Evolutionary conservation across 2,888 invertebrate genomes (phyloP).

Genomic region (Tridacna crocea): DNA sequence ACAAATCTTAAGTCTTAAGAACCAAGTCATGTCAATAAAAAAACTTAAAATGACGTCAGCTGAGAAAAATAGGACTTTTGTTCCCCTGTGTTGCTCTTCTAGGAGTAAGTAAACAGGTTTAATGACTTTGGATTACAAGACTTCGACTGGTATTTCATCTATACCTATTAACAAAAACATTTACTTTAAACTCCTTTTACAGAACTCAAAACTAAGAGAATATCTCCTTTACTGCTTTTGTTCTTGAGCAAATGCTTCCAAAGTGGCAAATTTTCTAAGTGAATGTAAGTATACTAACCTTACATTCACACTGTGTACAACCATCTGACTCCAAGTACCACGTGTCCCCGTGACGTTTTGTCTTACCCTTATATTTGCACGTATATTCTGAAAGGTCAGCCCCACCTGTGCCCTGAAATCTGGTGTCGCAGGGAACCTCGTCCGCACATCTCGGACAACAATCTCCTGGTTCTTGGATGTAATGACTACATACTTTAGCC

Average conservation of each 20-base stretch:
- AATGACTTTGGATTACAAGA: too few relatives aligned
- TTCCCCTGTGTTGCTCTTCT: too few relatives aligned
- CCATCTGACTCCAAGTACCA: constrained; percentile 73
- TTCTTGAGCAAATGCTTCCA: too few relatives aligned
- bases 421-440: constrained; percentile 72
- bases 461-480: constrained; percentile 88
- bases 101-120: too few relatives aligned
- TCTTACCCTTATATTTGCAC: constrained; percentile 67
- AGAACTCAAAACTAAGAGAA: background rate
- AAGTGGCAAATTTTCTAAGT: too few relatives aligned
- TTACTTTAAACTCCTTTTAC: background rate
- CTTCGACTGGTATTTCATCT: too few relatives aligned
- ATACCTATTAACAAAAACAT: background rate
- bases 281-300: constrained; percentile 64
- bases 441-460: constrained; percentile 90
- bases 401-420: constrained; percentile 67
- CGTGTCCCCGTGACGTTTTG: constrained; percentile 68
- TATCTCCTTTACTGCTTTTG: too few relatives aligned
- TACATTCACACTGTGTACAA: constrained; percentile 82
- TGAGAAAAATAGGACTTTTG: too few relatives aligned
- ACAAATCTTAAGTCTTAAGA: too few relatives aligned
- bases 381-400: constrained; percentile 65
- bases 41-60: too few relatives aligned
- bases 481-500: constrained; percentile 88
- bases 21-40: too few relatives aligned